A percentile compares a stretch with the other conserved stretches of the same genome.
These are phyloP conservation scores for Myxocyprinus asiaticus DNA, from an alignment of 2,113 vertebrate species.

Conservation along the genomic window DNA sequence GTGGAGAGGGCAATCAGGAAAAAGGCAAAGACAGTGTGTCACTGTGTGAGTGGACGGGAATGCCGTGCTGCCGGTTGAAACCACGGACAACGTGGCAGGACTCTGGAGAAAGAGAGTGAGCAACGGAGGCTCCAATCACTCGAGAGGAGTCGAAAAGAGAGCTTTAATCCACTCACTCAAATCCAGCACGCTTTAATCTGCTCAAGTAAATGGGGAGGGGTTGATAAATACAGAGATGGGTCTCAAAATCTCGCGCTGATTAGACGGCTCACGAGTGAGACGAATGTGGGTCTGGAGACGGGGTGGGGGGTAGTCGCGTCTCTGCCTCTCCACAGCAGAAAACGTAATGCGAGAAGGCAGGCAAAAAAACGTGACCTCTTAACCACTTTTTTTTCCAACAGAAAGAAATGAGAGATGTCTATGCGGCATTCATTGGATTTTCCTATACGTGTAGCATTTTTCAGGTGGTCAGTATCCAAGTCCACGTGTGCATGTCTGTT, in stretches of 20 bases:
- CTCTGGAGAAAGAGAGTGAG: constrained; percentile 22
- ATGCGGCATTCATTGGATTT: constrained; percentile 7
- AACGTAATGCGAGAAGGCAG: constrained; percentile 34
- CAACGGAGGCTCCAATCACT: constrained; percentile 26
- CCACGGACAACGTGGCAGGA: constrained; percentile 68
- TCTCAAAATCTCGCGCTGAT: constrained; percentile 35
- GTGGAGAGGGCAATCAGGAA: constrained; percentile 18
- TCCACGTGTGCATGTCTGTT: not conserved
- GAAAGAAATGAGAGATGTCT: constrained; percentile 6
- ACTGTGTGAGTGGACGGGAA: constrained; percentile 53
- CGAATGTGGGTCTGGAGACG: not conserved
- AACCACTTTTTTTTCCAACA: constrained; percentile 14
- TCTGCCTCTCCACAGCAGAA: constrained; percentile 14
- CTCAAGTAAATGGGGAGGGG: not conserved
- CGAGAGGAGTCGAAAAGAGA: constrained; percentile 22
- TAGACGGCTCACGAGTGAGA: not conserved
- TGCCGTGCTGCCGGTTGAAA: constrained; percentile 48
- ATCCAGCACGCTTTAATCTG: constrained; percentile 37
- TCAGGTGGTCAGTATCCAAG: not conserved
- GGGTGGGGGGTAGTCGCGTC: not conserved
- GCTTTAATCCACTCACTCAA: constrained; percentile 42
- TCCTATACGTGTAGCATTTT: constrained; percentile 20
- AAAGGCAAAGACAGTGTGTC: constrained; percentile 44
- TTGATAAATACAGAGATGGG: constrained; percentile 23
- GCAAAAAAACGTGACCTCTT: constrained; percentile 25